Conservation (phyloP, 1,140 invertebrate species). For the Oscheius sp. region DNA sequence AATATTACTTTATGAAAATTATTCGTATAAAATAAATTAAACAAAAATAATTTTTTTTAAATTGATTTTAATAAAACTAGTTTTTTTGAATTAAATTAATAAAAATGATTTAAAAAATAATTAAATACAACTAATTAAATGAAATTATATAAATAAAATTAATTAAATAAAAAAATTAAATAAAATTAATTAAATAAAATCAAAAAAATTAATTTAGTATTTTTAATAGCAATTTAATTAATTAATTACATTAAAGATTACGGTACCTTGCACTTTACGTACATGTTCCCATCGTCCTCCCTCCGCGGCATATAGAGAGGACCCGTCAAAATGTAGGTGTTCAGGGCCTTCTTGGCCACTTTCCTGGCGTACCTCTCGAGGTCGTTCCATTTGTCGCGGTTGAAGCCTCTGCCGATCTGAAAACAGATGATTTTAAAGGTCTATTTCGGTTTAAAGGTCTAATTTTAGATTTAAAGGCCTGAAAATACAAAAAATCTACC, state of each 20-base stretch:
- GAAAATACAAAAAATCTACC: neutral
- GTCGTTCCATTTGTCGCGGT: conserved; percentile 70
- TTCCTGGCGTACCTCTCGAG: conserved; percentile 68
- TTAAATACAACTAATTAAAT: too few relatives aligned
- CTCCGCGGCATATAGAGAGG: conserved; percentile 85
- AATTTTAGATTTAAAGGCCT: neutral
- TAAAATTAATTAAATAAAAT: too few relatives aligned
- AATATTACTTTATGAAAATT: too few relatives aligned
- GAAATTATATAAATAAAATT: too few relatives aligned
- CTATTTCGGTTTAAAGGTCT: neutral
- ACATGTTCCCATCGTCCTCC: conserved; percentile 81
- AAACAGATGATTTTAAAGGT: neutral
- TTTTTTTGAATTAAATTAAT: too few relatives aligned
- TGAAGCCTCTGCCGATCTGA: conserved; percentile 86
- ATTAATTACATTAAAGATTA: neutral
- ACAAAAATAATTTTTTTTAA: too few relatives aligned
- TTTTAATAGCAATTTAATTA: neutral
- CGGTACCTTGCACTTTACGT: conserved; percentile 86
- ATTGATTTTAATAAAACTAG: too few relatives aligned
- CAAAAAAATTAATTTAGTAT: too few relatives aligned
- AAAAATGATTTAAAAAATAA: too few relatives aligned
- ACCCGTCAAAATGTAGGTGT: conserved; percentile 93
- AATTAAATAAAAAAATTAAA: too few relatives aligned
- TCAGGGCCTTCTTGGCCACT: conserved; percentile 75
- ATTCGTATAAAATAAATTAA: too few relatives aligned